Conservation (phyloP, 2,888 invertebrate species). For the Orchestes rusci region DNA sequence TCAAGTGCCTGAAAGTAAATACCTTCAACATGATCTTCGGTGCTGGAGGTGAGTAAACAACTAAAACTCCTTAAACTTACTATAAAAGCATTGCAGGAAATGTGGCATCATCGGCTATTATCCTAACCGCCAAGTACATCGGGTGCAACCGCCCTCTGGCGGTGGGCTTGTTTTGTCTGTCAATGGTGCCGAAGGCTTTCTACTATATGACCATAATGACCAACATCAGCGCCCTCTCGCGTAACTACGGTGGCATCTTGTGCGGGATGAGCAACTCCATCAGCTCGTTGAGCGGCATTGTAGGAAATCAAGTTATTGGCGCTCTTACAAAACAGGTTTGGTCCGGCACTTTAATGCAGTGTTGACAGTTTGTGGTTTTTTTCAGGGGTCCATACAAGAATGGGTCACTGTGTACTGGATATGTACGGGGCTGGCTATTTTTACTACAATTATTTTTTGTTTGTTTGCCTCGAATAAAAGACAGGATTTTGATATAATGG, state of each 20-base stretch:
- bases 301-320: constrained; percentile 52
- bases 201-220: constrained; percentile 59
- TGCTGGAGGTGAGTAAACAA: constrained; percentile 12
- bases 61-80: neutral
- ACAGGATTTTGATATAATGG: constrained; percentile 25
- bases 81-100: constrained; percentile 45
- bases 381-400: constrained; percentile 53
- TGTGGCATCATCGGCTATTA: constrained; percentile 53
- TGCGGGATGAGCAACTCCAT: constrained; percentile 55
- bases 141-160: constrained; percentile 50
- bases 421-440: constrained; percentile 55
- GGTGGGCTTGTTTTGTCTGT: constrained; percentile 50
- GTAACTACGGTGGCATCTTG: constrained; percentile 54
- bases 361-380: constrained; percentile 25
- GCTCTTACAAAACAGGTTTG: constrained; percentile 51
- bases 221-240: constrained; percentile 54
- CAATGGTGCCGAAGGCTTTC: constrained; percentile 58
- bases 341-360: neutral
- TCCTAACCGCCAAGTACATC: constrained; percentile 55
- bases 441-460: constrained; percentile 60
- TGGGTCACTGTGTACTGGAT: constrained; percentile 77
- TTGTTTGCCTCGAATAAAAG: constrained; percentile 41
- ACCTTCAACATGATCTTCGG: constrained; percentile 13
- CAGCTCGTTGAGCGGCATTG: constrained; percentile 51
- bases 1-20: constrained; percentile 7